Evolutionary conservation across 1,140 invertebrate species (phyloP).

Genomic region (Nymphalis io): DNA sequence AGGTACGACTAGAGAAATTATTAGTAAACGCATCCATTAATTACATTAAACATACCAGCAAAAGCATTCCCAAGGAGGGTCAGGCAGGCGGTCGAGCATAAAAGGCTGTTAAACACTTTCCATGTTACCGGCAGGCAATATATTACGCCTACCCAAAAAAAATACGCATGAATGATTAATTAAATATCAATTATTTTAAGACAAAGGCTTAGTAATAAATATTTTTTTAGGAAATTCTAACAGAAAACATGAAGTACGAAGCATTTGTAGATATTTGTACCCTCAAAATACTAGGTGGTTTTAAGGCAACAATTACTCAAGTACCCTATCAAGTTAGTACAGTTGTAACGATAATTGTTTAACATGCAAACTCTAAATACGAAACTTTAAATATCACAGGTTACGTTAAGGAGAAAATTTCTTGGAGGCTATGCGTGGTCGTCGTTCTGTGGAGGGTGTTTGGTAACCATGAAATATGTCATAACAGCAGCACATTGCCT

Average conservation of each 20-base stretch:
- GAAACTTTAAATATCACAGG: conserved; percentile 22
- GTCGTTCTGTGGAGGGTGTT: conserved; percentile 45
- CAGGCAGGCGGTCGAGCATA: not conserved
- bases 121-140: too few species aligned
- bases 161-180: not conserved
- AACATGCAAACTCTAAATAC: not conserved
- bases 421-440: conserved; percentile 33
- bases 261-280: conserved; percentile 33
- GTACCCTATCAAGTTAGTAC: conserved; percentile 44
- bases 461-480: conserved; percentile 41
- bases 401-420: conserved; percentile 35
- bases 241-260: conserved; percentile 36
- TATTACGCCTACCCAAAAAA: too few species aligned
- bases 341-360: not conserved
- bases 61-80: not conserved
- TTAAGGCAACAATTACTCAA: conserved; percentile 24
- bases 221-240: conserved; percentile 32
- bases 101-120: too few species aligned
- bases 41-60: not conserved
- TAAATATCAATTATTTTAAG: too few species aligned
- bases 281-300: conserved; percentile 42
- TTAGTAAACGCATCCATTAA: not conserved
- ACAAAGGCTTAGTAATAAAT: too few species aligned
- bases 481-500: conserved; percentile 50
- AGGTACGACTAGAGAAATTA: not conserved